phyloP scores from a whole-genome alignment of 1,140 invertebrate species.

The Drosophila oshimai region DNA sequence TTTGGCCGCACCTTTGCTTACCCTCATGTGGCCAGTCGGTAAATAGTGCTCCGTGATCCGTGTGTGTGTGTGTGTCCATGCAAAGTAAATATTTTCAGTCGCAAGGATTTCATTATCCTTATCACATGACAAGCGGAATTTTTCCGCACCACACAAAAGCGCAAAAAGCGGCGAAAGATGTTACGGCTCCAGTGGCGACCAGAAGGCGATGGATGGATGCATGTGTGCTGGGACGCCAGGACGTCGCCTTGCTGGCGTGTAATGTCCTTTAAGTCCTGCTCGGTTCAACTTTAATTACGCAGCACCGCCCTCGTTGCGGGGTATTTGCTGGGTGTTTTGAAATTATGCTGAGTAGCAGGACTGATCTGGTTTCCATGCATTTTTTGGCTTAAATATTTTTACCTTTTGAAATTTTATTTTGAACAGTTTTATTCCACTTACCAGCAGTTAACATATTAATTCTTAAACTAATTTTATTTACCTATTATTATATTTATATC shows the following conservation, averaged over 20 bases:
- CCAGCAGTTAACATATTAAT: no score
- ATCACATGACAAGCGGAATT: constrained; percentile 76
- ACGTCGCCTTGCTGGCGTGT: constrained; percentile 38
- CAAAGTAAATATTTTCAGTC: constrained; percentile 74
- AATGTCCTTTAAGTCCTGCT: constrained; percentile 74
- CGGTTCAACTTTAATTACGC: constrained; percentile 73
- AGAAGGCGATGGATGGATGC: constrained; percentile 8
- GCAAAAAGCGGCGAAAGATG: constrained; percentile 52
- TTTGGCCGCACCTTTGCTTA: constrained; percentile 71
- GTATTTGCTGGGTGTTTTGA: neutral
- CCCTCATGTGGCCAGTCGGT: constrained; percentile 46
- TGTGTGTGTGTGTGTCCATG: constrained; percentile 17
- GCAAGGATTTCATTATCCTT: constrained; percentile 82
- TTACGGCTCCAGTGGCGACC: constrained; percentile 8
- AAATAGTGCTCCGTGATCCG: constrained; percentile 40
- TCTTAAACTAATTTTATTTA: no score
- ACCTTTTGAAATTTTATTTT: no score
- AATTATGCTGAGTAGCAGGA: neutral
- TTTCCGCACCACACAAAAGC: constrained; percentile 56
- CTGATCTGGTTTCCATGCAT: no score
- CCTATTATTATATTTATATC: no score
- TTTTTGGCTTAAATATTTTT: no score
- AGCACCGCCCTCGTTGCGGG: constrained; percentile 1
- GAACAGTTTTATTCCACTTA: no score
- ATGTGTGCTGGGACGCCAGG: constrained; percentile 20